Conservation (phyloP, 2,888 invertebrate genomes). For the Epirrita christyi region DNA sequence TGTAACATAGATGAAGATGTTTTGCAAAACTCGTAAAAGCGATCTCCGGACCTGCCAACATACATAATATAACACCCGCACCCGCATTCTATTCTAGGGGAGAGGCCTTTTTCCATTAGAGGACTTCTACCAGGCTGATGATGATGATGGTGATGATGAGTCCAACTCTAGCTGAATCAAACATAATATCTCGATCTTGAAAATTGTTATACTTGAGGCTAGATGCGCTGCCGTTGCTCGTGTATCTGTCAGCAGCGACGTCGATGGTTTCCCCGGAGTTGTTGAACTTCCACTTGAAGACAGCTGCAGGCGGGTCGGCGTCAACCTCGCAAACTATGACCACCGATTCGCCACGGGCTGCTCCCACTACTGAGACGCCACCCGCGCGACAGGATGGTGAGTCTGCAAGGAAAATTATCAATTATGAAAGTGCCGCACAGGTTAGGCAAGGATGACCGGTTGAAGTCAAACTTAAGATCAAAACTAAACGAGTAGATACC, state of each 20-base stretch:
- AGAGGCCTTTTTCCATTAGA: no score
- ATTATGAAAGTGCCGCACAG: no score
- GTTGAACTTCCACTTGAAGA: conserved; percentile 97
- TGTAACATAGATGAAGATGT: conserved; percentile 33
- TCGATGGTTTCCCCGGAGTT: conserved; percentile 95
- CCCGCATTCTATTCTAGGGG: no score
- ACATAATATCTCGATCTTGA: background rate
- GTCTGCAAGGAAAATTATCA: conserved; percentile 80
- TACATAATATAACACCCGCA: no score
- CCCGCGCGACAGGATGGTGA: conserved; percentile 92
- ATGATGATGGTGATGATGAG: no score
- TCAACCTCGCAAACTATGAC: conserved; percentile 95
- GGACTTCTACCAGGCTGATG: no score
- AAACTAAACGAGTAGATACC: no score
- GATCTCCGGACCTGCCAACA: no score
- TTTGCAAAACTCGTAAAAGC: no score
- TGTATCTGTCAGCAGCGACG: conserved; percentile 91
- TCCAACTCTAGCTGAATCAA: background rate
- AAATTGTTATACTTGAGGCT: conserved; percentile 80
- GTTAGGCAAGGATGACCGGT: no score
- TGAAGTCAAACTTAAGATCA: no score
- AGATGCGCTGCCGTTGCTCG: conserved; percentile 91
- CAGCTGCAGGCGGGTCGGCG: conserved; percentile 95
- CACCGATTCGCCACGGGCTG: conserved; percentile 93
- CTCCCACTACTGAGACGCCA: conserved; percentile 93